These are phyloP conservation scores for Morbakka virulenta DNA, from an alignment of 30 jellyfish, hydroid and myxozoan genomes.

Conservation along the genomic window DNA sequence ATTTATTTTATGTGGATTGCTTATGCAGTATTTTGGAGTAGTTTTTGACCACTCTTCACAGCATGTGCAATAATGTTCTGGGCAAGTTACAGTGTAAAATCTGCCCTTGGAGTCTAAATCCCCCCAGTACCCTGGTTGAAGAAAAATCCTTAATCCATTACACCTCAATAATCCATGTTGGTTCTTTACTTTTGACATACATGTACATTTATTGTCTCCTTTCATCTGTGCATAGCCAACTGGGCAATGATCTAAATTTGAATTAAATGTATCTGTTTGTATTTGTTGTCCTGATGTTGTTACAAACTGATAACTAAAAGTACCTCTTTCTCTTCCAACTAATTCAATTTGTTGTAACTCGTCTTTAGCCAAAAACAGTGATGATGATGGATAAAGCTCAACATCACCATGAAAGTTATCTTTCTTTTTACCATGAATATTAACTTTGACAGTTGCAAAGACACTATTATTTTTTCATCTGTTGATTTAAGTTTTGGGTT, in stretches of 20 bases:
- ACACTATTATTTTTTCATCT: conserved; percentile 77
- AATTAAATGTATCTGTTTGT: conserved; percentile 2
- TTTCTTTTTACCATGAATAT: no score
- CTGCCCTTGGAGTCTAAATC: background rate
- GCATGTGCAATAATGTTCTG: conserved; percentile 58
- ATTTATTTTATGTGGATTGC: no score
- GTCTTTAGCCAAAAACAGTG: conserved; percentile 52
- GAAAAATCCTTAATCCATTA: conserved; percentile 41
- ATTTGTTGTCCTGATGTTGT: conserved; percentile 75
- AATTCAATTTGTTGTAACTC: conserved; percentile 33
- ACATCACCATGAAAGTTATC: no score
- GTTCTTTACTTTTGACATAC: conserved; percentile 41
- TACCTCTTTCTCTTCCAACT: conserved; percentile 29
- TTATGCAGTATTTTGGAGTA: no score
- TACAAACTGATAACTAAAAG: conserved; percentile 25
- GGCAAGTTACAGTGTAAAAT: conserved; percentile 46
- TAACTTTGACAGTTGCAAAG: conserved; percentile 47
- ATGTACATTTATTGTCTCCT: conserved; percentile 28
- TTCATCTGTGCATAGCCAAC: conserved; percentile 48
- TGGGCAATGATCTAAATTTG: conserved; percentile 44
- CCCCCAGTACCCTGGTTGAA: conserved; percentile 71
- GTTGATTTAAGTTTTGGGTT: conserved; percentile 38
- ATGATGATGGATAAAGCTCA: conserved; percentile 53
- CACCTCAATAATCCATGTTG: conserved; percentile 75
- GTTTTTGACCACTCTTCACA: background rate